Percentiles rank a stretch among this genome's conserved stretches.
Evolutionary conservation across 2,888 invertebrate species (phyloP).

Genomic region (Zaprionus bogoriensis): DNA sequence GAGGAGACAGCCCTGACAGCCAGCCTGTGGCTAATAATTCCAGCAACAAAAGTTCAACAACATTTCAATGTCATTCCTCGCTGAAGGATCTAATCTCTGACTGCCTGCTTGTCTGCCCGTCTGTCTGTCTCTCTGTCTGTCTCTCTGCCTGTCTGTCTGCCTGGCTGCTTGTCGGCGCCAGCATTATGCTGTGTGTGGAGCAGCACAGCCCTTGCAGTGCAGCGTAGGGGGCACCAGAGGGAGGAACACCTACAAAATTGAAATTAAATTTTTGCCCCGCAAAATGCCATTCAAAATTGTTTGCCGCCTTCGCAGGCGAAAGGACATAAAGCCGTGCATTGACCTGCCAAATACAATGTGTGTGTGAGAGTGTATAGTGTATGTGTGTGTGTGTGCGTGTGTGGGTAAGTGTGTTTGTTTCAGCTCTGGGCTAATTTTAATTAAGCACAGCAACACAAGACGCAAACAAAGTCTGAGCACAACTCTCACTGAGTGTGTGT

Average conservation of each 20-base stretch:
- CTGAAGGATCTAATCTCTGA: conserved; percentile 27
- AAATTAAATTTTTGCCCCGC: conserved; percentile 58
- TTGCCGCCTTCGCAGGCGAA: conserved; percentile 33
- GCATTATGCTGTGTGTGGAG: conserved; percentile 59
- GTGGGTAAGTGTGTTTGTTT: not conserved
- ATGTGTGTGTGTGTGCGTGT: not conserved
- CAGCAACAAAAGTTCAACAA: conserved; percentile 61
- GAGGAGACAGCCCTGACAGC: conserved; percentile 4
- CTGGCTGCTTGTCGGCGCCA: conserved; percentile 10
- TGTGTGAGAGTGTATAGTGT: not conserved
- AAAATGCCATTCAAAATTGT: conserved; percentile 52
- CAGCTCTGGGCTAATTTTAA: conserved; percentile 55
- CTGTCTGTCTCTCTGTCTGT: not conserved
- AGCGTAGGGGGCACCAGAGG: not conserved
- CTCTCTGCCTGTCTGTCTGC: conserved; percentile 6
- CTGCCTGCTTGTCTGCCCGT: no score
- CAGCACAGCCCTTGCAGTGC: no score
- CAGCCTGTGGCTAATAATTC: conserved; percentile 29
- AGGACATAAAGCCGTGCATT: conserved; percentile 49
- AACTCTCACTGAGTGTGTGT: not conserved
- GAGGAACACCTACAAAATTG: no score
- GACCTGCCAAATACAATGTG: conserved; percentile 34
- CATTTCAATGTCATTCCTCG: conserved; percentile 64
- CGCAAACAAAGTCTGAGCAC: conserved; percentile 28
- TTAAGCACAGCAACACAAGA: conserved; percentile 34